phyloP scores from a whole-genome alignment of 2,888 invertebrate species.

The Protonemura montana region DNA sequence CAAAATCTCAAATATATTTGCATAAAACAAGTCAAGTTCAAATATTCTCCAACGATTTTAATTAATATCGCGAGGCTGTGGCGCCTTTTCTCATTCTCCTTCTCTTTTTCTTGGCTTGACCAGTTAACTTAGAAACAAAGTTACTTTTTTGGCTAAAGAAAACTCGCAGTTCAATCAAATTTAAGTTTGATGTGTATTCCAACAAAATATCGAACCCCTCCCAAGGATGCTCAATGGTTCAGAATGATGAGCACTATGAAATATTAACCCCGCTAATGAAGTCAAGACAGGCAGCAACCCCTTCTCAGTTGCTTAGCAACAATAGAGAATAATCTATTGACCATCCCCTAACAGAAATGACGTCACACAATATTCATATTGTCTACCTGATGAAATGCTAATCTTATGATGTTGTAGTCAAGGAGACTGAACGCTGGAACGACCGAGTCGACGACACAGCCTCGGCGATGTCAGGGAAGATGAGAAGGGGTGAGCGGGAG shows the following conservation, averaged over 20 bases:
- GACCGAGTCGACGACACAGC: neutral
- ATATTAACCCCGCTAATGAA: slow-evolving; percentile 4
- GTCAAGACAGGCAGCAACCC: slow-evolving; percentile 24
- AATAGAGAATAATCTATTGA: slow-evolving; percentile 36
- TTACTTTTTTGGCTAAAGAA: neutral
- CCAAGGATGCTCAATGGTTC: neutral
- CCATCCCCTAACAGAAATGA: slow-evolving; percentile 28
- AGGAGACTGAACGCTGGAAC: neutral
- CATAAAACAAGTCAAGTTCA: neutral
- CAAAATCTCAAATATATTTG: neutral
- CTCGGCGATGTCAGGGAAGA: slow-evolving; percentile 14
- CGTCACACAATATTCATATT: slow-evolving; percentile 40
- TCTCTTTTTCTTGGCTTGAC: neutral
- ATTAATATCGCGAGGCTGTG: neutral
- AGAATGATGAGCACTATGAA: neutral
- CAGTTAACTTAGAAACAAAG: neutral
- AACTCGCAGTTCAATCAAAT: neutral
- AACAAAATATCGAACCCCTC: slow-evolving; percentile 17
- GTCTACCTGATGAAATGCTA: slow-evolving; percentile 38
- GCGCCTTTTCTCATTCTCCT: neutral
- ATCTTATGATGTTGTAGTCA: slow-evolving; percentile 18
- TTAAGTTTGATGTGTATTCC: neutral
- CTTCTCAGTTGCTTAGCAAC: slow-evolving; percentile 39
- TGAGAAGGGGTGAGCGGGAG: slow-evolving; percentile 14
- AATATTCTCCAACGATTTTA: neutral